Conservation (phyloP, 2,113 vertebrate genomes). For the Melanocharis versteri region DNA sequence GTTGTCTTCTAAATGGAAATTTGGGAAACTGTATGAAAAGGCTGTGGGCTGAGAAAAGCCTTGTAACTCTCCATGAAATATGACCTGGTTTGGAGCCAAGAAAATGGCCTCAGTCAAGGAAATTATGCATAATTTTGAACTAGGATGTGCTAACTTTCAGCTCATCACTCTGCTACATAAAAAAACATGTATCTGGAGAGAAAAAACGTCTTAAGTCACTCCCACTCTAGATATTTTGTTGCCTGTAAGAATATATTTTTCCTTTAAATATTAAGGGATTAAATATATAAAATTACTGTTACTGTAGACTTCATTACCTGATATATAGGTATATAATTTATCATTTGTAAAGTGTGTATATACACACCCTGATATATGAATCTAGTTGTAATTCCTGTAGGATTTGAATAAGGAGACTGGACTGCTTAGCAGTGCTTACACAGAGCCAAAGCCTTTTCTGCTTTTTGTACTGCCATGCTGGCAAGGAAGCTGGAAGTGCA, state of each 20-base stretch:
- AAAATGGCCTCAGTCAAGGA: neutral
- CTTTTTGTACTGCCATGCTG: neutral
- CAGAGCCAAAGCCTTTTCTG: neutral
- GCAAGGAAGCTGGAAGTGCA: neutral
- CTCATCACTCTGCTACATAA: neutral
- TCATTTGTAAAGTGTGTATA: neutral
- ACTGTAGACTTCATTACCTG: neutral
- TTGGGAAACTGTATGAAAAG: neutral
- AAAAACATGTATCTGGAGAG: rapidly evolving
- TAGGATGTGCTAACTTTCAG: neutral
- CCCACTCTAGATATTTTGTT: neutral
- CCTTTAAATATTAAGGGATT: neutral
- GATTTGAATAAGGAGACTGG: neutral
- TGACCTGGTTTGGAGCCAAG: neutral
- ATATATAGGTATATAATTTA: neutral
- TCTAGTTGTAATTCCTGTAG: neutral
- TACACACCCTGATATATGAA: neutral
- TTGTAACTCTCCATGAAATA: neutral
- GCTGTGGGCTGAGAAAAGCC: neutral
- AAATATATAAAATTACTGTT: neutral
- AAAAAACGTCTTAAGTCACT: neutral
- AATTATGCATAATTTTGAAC: neutral
- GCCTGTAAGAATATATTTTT: neutral
- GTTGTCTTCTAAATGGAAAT: neutral
- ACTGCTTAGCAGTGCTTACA: neutral